Evolutionary conservation across 2,113 vertebrate species (phyloP), one percentile per base, ranked within the genome.

Genomic region (Empidonax alnorum): DNA sequence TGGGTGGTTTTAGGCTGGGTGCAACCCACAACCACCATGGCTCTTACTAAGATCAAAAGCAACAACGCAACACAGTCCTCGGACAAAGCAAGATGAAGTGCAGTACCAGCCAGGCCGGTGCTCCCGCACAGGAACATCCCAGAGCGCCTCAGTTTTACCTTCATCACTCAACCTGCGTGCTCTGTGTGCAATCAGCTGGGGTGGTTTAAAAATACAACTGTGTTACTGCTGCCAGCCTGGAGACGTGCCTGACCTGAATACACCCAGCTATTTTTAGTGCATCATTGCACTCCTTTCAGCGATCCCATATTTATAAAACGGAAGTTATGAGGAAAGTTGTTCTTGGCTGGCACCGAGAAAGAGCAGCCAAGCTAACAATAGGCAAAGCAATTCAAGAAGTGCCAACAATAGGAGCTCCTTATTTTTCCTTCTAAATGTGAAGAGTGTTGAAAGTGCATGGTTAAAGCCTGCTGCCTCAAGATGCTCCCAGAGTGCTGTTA

Each of bases 181-280:
- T 44, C 84, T 5, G 33, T 2, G 35, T 25, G 39, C 44, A 37
- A 55, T 59, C 81, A 81, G 81, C 61, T 7, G 52, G 66, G 41
- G 67, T 1, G 5, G 52, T 72, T 84, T 89, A 91, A 93, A 91
- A 94, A 84, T 68, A 87, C 6, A 4, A n/a, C 56, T 3, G 8
- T 9, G 47, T 37, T 69, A 17, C 66, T 27, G 84, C 87, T 82
- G 92, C 61, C 89, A 68, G 84, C 10, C 82, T 89, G 84, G 67
- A 96, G 80, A 17, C 30, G 15, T 7, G 92, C 93, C 87, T 94
- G 94, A 97, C 96, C 96, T 82, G 81, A 93, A 93, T 76, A 65
- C 33, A 81, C 56, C 42, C 71, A 1, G 74, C 78, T 87, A 87
- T 89, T 91, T 90, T 84, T 87, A 93, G 93, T 3, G 1, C 56